These are phyloP conservation scores for Glandiceps talaboti DNA, from an alignment of 53 echinoderm and acorn worm species.

Conservation along the genomic window DNA sequence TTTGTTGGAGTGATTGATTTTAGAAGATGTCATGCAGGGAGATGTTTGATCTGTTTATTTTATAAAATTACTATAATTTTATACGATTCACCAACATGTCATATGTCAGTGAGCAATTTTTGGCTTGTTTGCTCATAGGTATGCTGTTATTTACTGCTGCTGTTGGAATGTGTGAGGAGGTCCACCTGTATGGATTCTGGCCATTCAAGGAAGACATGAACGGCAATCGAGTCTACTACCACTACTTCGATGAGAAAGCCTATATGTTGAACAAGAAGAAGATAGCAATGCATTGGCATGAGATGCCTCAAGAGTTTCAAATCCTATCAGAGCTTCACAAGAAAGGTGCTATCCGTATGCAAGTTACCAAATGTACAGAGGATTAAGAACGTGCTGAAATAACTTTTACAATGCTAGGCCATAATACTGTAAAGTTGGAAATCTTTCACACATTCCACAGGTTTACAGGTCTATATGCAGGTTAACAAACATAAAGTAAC, in stretches of 20 bases:
- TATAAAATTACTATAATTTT: too few species aligned
- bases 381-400: neutral
- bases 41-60: too few species aligned
- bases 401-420: neutral
- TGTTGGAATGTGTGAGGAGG: neutral
- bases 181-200: neutral
- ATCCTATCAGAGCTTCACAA: neutral
- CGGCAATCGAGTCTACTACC: neutral
- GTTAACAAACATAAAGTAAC: too few species aligned
- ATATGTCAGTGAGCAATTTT: too few species aligned
- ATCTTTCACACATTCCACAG: too few species aligned
- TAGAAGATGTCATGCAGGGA: too few species aligned
- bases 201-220: neutral
- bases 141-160: neutral
- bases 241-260: neutral
- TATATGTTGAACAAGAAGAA: neutral
- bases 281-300: neutral
- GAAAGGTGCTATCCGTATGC: neutral
- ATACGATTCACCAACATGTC: too few species aligned
- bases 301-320: neutral
- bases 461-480: too few species aligned
- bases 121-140: neutral
- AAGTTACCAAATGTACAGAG: conserved; percentile 1
- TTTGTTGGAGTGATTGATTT: too few species aligned
- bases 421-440: neutral